Base-by-base conservation (phyloP, 2,888 invertebrate species). In the Elmis aenea region DNA sequence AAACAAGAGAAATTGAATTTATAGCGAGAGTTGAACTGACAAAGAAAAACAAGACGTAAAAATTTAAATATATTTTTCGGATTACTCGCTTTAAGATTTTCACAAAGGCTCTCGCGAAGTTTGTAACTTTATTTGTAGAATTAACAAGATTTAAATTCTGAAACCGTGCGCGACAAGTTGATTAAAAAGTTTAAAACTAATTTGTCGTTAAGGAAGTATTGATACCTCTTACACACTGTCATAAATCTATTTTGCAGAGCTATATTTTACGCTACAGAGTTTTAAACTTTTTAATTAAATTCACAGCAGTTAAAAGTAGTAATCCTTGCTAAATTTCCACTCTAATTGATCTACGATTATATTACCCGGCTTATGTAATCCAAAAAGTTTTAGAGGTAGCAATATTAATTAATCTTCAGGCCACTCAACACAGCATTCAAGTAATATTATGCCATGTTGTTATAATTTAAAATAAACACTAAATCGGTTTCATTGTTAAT, bases 181-280 rank as follows among this genome's bases (percentile, higher is more conserved):
- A 62, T 64, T 62, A 62, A 62, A 63, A 64, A 59, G 59, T 64
- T 61, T 57, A 54, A 58, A 62, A 62, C 58, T 62, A 62, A 64
- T 62, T 62, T 62, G 62, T 61, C 62, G 57, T 40, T 42, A 52
- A 50, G 55, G 47, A 54, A 54, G 54, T 59, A 62, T 60, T 61
- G 62, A 63, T 62, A 61, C 59, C 56, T 58, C 49, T 58, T 59
- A 59, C 57, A 57, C 55, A 54, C 55, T 54, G 59, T 57, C 59
- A 62, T 61, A 63, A 63, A 62, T 62, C 61, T 61, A 59, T 57
- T 62, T 59, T 54, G 52, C 43, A 45, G 39, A 55, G 51, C 50
- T 56, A 52, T 52, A 51, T 58, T 57, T 54, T 51, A 57, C 52
- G 54, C 54, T 42, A 25, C 41, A 34, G 47, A 50, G 48, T 54